These are phyloP conservation scores for Trachelipus rathkii DNA, from an alignment of 1,140 invertebrate genomes.

Conservation along the genomic window DNA sequence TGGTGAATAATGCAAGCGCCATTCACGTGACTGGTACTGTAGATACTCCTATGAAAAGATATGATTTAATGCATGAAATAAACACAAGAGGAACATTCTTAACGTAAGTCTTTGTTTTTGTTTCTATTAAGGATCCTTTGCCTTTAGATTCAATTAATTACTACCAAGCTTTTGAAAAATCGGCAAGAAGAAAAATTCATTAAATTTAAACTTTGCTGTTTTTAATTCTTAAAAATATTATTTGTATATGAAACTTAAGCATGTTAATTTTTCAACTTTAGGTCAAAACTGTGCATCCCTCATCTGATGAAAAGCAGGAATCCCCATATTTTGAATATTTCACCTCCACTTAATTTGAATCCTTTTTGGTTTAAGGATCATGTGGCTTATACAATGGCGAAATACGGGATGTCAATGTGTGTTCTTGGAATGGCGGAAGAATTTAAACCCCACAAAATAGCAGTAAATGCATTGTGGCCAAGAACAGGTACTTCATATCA, in stretches of 20 bases:
- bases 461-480: slow-evolving; percentile 90
- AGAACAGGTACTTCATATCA: slow-evolving; percentile 20
- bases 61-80: slow-evolving; percentile 88
- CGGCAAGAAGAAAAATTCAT: no score
- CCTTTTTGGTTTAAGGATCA: slow-evolving; percentile 88
- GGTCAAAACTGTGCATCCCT: slow-evolving; percentile 87
- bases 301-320: slow-evolving; percentile 82
- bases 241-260: no score
- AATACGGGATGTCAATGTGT: slow-evolving; percentile 99
- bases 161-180: no score
- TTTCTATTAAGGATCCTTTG: no score
- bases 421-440: slow-evolving; percentile 94
- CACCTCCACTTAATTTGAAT: slow-evolving; percentile 86
- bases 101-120: slow-evolving; percentile 59
- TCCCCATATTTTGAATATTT: slow-evolving; percentile 93
- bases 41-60: slow-evolving; percentile 90
- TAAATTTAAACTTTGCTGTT: no score
- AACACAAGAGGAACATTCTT: slow-evolving; percentile 90
- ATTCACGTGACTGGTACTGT: slow-evolving; percentile 83
- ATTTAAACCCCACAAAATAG: slow-evolving; percentile 72
- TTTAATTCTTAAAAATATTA: no score
- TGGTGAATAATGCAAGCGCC: slow-evolving; percentile 95
- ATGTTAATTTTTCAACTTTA: slow-evolving; percentile 51
- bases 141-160: no score
- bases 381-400: slow-evolving; percentile 96